A percentile compares a stretch with the other conserved stretches of the same genome.
Evolutionary conservation across 2,888 invertebrate species (phyloP).

Genomic region (Brenthis hecate): DNA sequence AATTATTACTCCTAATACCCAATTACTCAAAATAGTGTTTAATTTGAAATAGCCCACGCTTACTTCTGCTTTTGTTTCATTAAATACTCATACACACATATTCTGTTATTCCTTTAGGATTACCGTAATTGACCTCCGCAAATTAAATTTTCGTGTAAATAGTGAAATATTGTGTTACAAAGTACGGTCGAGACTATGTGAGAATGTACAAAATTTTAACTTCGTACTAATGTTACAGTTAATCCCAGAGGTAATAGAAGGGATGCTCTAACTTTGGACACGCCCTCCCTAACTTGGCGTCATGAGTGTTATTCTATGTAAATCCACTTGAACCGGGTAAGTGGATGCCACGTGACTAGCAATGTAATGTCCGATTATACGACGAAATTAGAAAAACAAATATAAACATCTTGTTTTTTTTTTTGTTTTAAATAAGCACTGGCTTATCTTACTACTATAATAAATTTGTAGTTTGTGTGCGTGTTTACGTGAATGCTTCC

Average conservation of each 20-base stretch:
- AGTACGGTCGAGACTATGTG: background rate
- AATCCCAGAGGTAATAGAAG: constrained; percentile 16
- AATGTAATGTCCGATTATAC: background rate
- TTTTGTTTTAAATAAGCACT: too few species aligned
- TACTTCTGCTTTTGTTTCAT: too few species aligned
- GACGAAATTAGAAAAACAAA: too few species aligned
- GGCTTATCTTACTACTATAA: too few species aligned
- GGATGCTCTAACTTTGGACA: constrained; percentile 5
- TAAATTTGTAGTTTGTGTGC: too few species aligned
- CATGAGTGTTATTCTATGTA: constrained; percentile 19
- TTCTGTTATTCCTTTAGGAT: background rate
- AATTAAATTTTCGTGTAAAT: constrained; percentile 4
- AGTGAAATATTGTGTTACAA: constrained; percentile 2
- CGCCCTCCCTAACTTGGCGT: background rate
- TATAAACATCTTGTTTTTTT: too few species aligned
- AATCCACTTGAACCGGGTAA: constrained; percentile 1
- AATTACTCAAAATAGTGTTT: too few species aligned
- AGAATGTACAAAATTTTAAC: constrained; percentile 10
- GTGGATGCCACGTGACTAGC: constrained; percentile 8
- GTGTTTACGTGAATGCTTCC: too few species aligned
- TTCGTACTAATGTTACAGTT: constrained; percentile 9
- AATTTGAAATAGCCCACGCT: too few species aligned
- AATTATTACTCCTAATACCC: too few species aligned
- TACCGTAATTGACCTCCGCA: constrained; percentile 3
- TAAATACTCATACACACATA: too few species aligned